These are phyloP conservation scores for Hofmannophila pseudospretella DNA, from an alignment of 2,888 invertebrate genomes.

Conservation along the genomic window DNA sequence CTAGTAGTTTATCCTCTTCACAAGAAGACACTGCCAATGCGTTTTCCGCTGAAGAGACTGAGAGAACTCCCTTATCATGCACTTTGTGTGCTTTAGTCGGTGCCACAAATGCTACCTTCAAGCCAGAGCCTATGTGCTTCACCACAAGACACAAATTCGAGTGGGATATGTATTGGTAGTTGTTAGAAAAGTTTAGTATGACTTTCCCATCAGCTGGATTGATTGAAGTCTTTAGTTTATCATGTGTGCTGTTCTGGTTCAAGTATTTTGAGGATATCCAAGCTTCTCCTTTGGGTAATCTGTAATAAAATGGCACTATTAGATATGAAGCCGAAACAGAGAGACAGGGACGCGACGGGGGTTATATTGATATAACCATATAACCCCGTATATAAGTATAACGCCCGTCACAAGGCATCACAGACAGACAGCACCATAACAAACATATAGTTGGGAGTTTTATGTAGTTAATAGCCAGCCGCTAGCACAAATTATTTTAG, in stretches of 20 bases:
- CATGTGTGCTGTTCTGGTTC: constrained; percentile 56
- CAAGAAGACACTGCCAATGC: constrained; percentile 81
- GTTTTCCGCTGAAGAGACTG: constrained; percentile 78
- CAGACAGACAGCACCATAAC: too few species aligned
- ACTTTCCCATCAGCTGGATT: constrained; percentile 54
- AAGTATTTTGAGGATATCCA: constrained; percentile 73
- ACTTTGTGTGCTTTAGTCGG: constrained; percentile 67
- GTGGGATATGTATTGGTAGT: constrained; percentile 59
- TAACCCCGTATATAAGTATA: too few species aligned
- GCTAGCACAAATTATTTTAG: too few species aligned
- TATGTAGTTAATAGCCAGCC: too few species aligned
- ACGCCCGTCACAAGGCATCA: too few species aligned
- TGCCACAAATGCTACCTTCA: constrained; percentile 70
- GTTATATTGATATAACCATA: too few species aligned
- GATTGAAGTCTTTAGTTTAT: constrained; percentile 49
- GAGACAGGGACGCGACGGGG: too few species aligned
- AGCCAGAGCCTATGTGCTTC: constrained; percentile 56
- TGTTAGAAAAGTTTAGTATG: constrained; percentile 53
- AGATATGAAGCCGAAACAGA: too few species aligned
- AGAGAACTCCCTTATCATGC: constrained; percentile 70
- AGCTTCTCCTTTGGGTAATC: constrained; percentile 59
- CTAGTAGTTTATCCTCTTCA: constrained; percentile 74
- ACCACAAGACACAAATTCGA: constrained; percentile 58
- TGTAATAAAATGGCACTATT: too few species aligned
- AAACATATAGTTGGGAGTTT: too few species aligned